Evolutionary conservation across 1,140 invertebrate species (phyloP).

Genomic region (Aphaenogaster rudis): DNA sequence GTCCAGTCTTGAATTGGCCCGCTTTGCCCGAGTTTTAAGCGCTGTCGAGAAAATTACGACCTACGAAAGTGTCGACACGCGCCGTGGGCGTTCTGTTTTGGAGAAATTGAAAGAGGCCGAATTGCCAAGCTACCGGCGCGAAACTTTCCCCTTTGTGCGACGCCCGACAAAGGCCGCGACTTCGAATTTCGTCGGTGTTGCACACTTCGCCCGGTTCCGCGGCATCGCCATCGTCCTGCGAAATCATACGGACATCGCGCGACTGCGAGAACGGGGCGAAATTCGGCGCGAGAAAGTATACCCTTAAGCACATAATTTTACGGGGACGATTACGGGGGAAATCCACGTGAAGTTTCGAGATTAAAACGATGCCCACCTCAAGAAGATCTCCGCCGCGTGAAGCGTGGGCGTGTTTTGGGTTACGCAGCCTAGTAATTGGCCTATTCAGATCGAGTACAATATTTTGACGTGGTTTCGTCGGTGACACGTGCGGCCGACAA

Average conservation of each 20-base stretch:
- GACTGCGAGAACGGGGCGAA: not conserved
- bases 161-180: constrained; percentile 48
- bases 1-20: constrained; percentile 59
- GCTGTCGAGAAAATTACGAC: constrained; percentile 54
- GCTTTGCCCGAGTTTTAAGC: constrained; percentile 50
- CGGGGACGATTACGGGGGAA: not conserved
- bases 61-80: constrained; percentile 54
- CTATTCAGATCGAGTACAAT: constrained; percentile 82
- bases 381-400: constrained; percentile 25
- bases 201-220: constrained; percentile 24
- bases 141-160: constrained; percentile 43
- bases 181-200: constrained; percentile 52
- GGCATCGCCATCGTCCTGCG: constrained; percentile 38
- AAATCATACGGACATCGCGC: not conserved
- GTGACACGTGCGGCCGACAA: constrained; percentile 82
- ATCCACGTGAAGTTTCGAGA: not conserved
- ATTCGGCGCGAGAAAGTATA: not conserved
- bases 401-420: constrained; percentile 62
- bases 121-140: constrained; percentile 48
- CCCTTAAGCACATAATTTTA: not conserved
- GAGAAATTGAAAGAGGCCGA: constrained; percentile 54
- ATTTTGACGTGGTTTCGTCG: constrained; percentile 85
- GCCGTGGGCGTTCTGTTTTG: constrained; percentile 64
- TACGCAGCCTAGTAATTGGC: constrained; percentile 78
- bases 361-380: constrained; percentile 27